phyloP scores from a whole-genome alignment of 2,113 vertebrate genomes.

The Seriola dumerili region DNA sequence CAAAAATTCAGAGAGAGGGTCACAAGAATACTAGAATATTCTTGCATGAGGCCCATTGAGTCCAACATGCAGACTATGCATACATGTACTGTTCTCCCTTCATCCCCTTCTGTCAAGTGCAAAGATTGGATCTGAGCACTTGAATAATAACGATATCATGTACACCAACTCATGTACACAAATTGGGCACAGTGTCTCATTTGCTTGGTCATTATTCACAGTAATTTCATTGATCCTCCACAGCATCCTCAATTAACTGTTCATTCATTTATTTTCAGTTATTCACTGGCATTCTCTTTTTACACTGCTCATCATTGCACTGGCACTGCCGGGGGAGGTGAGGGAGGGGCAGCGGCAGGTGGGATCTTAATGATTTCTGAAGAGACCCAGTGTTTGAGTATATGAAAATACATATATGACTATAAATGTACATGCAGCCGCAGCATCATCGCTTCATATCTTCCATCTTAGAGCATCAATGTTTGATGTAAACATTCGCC shows the following conservation, averaged over 20 bases:
- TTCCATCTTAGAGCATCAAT: constrained; percentile 42
- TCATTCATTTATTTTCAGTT: constrained; percentile 53
- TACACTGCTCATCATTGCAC: constrained; percentile 23
- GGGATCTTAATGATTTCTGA: constrained; percentile 30
- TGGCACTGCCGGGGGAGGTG: constrained; percentile 7
- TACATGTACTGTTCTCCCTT: background rate
- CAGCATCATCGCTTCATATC: background rate
- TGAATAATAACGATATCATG: constrained; percentile 5
- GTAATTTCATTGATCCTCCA: constrained; percentile 42
- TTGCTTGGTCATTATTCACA: constrained; percentile 56
- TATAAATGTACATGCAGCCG: constrained; percentile 17
- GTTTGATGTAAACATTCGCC: constrained; percentile 43
- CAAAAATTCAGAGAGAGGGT: background rate
- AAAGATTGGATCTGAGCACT: constrained; percentile 5
- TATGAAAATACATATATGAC: constrained; percentile 28
- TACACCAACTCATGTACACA: constrained; percentile 16
- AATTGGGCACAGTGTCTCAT: constrained; percentile 19
- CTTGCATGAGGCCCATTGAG: background rate
- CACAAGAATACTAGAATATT: background rate
- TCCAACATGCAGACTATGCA: background rate
- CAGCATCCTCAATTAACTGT: constrained; percentile 44
- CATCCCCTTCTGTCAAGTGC: background rate
- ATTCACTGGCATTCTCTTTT: constrained; percentile 28
- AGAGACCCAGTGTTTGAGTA: background rate
- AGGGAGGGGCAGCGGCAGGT: background rate